Percentiles rank a stretch among this genome's conserved stretches.
These are phyloP conservation scores for Silurus lanzhouensis DNA, from an alignment of 2,797 vertebrate species.

Conservation along the genomic window DNA sequence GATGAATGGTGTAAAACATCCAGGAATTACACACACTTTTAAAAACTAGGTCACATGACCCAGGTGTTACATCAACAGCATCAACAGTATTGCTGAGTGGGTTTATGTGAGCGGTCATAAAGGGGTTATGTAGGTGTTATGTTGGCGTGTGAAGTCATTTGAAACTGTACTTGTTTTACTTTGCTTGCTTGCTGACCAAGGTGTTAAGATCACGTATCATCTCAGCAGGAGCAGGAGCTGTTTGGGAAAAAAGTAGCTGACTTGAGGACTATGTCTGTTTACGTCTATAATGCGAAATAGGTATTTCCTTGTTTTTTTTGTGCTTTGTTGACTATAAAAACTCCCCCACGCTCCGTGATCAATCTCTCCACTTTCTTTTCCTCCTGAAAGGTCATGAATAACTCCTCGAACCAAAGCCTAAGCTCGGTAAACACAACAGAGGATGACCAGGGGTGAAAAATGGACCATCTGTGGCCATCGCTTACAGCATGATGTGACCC, in stretches of 20 bases:
- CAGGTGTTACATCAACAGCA: not conserved
- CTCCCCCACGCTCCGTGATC: slow-evolving; percentile 18
- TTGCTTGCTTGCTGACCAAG: not conserved
- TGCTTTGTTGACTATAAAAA: not conserved
- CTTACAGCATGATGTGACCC: slow-evolving; percentile 64
- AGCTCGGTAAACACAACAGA: slow-evolving; percentile 45
- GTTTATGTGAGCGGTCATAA: not conserved
- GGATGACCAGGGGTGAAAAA: slow-evolving; percentile 66
- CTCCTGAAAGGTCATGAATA: slow-evolving; percentile 52
- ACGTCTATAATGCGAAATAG: no score
- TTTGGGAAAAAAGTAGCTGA: no score
- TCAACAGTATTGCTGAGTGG: not conserved
- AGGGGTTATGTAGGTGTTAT: not conserved
- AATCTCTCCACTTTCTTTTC: slow-evolving; percentile 20
- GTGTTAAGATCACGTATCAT: no score
- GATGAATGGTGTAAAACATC: not conserved
- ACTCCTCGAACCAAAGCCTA: slow-evolving; percentile 45
- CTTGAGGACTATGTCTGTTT: no score
- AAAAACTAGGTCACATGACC: not conserved
- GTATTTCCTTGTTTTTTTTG: not conserved
- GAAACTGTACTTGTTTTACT: not conserved
- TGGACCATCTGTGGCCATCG: slow-evolving; percentile 70
- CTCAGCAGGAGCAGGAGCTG: no score
- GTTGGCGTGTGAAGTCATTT: not conserved
- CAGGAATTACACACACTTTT: not conserved